Base-by-base conservation (phyloP, 2,888 invertebrate genomes). In the Galerucella calmariensis region DNA sequence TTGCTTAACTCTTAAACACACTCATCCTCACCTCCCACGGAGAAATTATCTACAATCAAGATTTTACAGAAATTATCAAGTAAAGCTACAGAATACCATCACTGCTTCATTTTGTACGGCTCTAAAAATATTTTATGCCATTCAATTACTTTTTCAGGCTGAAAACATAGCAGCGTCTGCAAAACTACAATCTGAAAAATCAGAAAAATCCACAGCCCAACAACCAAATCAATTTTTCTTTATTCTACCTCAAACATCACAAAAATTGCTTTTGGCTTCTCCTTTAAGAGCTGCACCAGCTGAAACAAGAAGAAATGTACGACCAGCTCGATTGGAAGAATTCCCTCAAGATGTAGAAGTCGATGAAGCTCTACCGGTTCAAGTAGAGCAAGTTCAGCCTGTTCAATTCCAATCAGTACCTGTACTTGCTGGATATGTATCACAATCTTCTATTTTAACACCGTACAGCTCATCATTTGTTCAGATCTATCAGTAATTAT, bases 391-490 rank as follows among this genome's bases (percentile, higher is more conserved):
- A 61, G 63, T 65, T 65, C 56, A 67, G 16, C 66, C 75, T 4
- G 70, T 76, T 58, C 44, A 67, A 16, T 35, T 75, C 27, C 77
- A 77, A 62, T 71, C 73, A 62, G 69, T 78, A 46, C 73, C 76
- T 4, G 41, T 73, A n/a, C 75, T 71, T 4, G 44, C 71, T 16
- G 67, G 67, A 61, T 75, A 75, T 44, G 75, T 79, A n/a, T 79
- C 81, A 14, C 79, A 80, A 27, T 74, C 82, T 2, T 75, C 81
- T 14, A 77, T 83, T 41, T 79, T 80, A 35, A 83, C 84, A n/a
- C 84, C 84, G 9, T 84, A 80, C 69, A 83, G 83, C 72, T 80
- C 81, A 14, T 81, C 82, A 5, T 82, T 81, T 69, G 80, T 85
- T 0, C 84, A 85, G 75, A 79, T 83, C 72, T 84, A 82, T 56